Evolutionary conservation across 2,888 invertebrate species (phyloP), one percentile per base, ranked within the genome.

Genomic region (Tenthredo mesomela): DNA sequence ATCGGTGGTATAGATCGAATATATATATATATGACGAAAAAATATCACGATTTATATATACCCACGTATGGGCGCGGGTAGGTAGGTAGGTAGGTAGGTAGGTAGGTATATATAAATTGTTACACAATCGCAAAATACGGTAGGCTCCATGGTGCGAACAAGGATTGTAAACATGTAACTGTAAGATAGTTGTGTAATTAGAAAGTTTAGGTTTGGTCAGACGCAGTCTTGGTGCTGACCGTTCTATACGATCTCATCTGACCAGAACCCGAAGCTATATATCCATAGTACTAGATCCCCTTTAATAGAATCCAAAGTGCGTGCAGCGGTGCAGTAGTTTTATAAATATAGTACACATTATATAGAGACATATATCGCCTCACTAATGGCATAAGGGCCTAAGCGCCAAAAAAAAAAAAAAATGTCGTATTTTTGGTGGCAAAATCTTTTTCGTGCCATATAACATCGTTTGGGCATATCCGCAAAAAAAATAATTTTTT

Each of bases 111-210:
- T n/a, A 40, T 7, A 21, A 50, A 12, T n/a, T n/a, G 58, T 80
- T 61, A 80, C 58, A 61, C 58, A 80, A 61, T 80, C 12, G 33
- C 40, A 40, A 37, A 40, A 58, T 33, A 40, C 80, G 37, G 80
- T 80, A 37, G 40, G 61, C 58, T 61, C 33, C 25, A 37, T 29
- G 47, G 88, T 89, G 77, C 77, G 77, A 77, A 77, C 77, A 77
- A 29, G 77, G 54, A 37, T 80, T 80, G 80, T 80, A 82, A 82
- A 67, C 43, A 21, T 82, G 50, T 82, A 82, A 82, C 70, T 70
- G 67, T 82, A 65, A 82, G 82, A 82, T n/a, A 47, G 70, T 82
- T 82, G 70, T 82, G 82, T 70, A 82, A 82, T 82, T 82, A 65
- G 82, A 82, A 82, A 82, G 82, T 82, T 82, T 82, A 82, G 82